Evolutionary conservation across 1,140 invertebrate species (phyloP).

Genomic region (Psix sp.): DNA sequence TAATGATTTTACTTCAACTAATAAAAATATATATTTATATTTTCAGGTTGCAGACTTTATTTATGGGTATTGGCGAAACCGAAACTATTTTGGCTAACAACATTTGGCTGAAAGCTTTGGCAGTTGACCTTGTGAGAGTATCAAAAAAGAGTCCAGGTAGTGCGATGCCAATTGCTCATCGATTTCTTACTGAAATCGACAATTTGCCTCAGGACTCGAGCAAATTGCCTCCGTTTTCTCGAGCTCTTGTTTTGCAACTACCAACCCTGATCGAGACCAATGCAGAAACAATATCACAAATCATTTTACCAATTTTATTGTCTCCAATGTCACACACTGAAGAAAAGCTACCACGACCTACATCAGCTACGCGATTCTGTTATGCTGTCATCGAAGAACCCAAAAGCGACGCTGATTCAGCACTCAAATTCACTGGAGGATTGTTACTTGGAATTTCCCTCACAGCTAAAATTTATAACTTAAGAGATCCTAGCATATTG

Average conservation of each 20-base stretch:
- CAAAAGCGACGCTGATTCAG: constrained; percentile 86
- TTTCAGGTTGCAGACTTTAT: constrained; percentile 86
- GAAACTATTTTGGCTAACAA: constrained; percentile 89
- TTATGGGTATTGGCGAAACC: constrained; percentile 85
- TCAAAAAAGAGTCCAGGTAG: constrained; percentile 81
- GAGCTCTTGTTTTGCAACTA: constrained; percentile 86
- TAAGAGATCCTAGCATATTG: constrained; percentile 84
- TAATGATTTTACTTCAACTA: background rate
- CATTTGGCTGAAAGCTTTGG: constrained; percentile 88
- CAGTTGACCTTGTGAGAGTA: constrained; percentile 88
- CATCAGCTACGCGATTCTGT: constrained; percentile 76
- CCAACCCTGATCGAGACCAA: constrained; percentile 88
- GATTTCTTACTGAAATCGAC: constrained; percentile 81
- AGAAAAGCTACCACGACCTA: constrained; percentile 73
- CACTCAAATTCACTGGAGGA: constrained; percentile 95
- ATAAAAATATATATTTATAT: constrained; percentile 1
- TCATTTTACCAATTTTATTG: constrained; percentile 87
- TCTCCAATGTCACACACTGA: constrained; percentile 67
- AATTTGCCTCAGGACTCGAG: constrained; percentile 73
- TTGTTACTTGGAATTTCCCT: constrained; percentile 90
- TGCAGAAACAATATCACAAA: constrained; percentile 88
- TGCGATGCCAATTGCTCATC: constrained; percentile 80
- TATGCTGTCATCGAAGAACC: constrained; percentile 91
- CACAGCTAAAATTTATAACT: constrained; percentile 89
- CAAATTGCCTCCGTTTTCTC: constrained; percentile 82